Conservation (phyloP, 2,797 vertebrate genomes). For the Melanotaenia nigrans region DNA sequence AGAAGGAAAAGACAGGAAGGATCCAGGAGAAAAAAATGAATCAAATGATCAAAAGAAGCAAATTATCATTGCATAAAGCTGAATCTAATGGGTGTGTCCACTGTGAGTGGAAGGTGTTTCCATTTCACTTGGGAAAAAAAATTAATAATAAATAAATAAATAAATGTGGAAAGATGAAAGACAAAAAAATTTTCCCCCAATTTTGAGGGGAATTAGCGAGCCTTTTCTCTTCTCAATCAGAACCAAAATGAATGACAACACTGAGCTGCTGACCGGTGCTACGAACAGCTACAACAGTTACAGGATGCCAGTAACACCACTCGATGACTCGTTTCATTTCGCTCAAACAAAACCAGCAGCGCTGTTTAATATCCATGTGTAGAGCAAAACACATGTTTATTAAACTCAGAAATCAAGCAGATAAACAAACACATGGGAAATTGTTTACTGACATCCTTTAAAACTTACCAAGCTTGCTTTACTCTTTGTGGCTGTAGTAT, state of each 20-base stretch:
- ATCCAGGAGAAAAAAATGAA: conserved; percentile 66
- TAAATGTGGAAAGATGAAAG: conserved; percentile 7
- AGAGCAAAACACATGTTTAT: conserved; percentile 71
- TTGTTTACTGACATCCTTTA: conserved; percentile 74
- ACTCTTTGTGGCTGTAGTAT: conserved; percentile 59
- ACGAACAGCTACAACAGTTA: conserved; percentile 62
- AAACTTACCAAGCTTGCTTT: conserved; percentile 74
- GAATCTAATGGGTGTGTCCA: conserved; percentile 60
- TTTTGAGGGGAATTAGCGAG: conserved; percentile 63
- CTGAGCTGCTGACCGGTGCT: conserved; percentile 70
- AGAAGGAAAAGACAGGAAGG: conserved; percentile 62
- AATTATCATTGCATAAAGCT: conserved; percentile 54
- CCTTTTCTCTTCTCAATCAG: conserved; percentile 89
- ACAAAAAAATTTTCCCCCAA: conserved; percentile 43
- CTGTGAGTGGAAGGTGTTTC: conserved; percentile 63
- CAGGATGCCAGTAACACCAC: conserved; percentile 76
- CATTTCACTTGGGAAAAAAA: conserved; percentile 55
- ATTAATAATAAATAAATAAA: conserved; percentile 31
- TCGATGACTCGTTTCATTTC: conserved; percentile 60
- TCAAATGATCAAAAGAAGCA: conserved; percentile 48
- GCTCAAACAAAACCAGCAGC: conserved; percentile 60
- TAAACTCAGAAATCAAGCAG: conserved; percentile 63
- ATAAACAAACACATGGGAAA: conserved; percentile 62
- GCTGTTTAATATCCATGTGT: conserved; percentile 76
- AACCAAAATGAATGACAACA: conserved; percentile 77